Evolutionary conservation across 2,797 vertebrate genomes (phyloP).

Genomic region (Lindbergichthys nudifrons): DNA sequence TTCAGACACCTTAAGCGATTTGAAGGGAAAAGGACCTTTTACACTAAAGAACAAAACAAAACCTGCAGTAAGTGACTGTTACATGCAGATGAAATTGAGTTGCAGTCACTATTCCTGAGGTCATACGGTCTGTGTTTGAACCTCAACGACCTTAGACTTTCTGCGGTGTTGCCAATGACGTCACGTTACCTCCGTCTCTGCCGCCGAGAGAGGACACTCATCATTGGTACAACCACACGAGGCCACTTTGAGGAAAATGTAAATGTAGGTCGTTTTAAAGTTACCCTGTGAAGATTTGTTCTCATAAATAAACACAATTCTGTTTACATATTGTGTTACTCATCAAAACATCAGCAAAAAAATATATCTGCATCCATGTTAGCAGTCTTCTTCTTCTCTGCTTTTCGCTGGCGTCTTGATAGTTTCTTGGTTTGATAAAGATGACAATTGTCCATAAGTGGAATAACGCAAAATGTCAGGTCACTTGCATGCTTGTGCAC

Average conservation of each 20-base stretch:
- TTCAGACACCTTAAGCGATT: neutral
- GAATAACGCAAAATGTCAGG: neutral
- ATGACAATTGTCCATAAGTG: neutral
- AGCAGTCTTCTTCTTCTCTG: neutral
- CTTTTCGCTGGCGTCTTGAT: neutral
- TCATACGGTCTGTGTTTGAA: neutral
- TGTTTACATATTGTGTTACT: neutral
- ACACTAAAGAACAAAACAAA: neutral
- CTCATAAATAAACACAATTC: constrained; percentile 9
- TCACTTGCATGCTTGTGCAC: neutral
- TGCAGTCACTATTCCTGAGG: neutral
- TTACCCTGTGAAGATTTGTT: constrained; percentile 4
- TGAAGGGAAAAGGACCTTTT: neutral
- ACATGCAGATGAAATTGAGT: neutral
- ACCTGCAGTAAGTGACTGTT: neutral
- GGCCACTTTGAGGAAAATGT: neutral
- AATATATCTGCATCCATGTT: neutral
- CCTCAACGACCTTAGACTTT: neutral
- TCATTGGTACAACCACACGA: constrained; percentile 7
- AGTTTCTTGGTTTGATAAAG: neutral
- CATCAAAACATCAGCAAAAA: neutral
- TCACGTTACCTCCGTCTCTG: neutral
- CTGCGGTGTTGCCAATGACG: neutral
- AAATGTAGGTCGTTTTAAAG: neutral
- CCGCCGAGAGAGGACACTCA: neutral